Base-by-base conservation (phyloP, 2,113 vertebrate genomes). In the Gallinago undulata region DNA sequence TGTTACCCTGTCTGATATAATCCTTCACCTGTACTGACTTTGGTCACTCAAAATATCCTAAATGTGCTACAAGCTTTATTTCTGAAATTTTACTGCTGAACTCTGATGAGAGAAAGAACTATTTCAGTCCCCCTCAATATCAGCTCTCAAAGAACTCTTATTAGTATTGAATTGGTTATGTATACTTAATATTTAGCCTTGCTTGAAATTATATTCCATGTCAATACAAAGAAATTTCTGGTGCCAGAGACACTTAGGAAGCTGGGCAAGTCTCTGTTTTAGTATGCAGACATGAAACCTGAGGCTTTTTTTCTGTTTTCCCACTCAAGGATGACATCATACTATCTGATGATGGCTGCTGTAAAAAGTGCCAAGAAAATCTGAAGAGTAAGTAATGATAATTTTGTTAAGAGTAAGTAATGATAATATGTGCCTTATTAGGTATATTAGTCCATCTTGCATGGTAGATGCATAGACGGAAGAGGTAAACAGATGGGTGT, bases 281-380 rank as follows among this genome's bases (percentile, higher is more conserved):
- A 57, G 10, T 23, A 62, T 19, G 23, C 33, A 78, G 48, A 68
- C 63, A 64, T 12, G 56, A 93, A 84, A 93, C 31, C 25, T 66
- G 66, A 97, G 9, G 33, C 16, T 30, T 28, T 33, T 91, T 25
- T 41, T 77, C 11, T 91, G 33, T 92, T 67, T 83, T 85, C 45
- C 37, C 31, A 37, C 31, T 89, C 25, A 66, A 98, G 98, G 96
- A 94, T 41, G 30, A 95, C 55, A 57, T 97, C 35, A 19, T 0
- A 31, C 27, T 67, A 10, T 94, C 94, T 13, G 50, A 94, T 0
- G 96, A 98, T 4, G 97, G 98, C 73, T 98, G 98, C 90, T 98
- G 98, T 48, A 67, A 33, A 23, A 8, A 7, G 24, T 98, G 97
- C 55, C 21, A 0, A 15, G 1, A 2, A 69, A 7, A 3, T 47